Evolutionary conservation across 2,888 invertebrate genomes (phyloP), one percentile per base, ranked within the genome.

Genomic region (Leptothorax acervorum): DNA sequence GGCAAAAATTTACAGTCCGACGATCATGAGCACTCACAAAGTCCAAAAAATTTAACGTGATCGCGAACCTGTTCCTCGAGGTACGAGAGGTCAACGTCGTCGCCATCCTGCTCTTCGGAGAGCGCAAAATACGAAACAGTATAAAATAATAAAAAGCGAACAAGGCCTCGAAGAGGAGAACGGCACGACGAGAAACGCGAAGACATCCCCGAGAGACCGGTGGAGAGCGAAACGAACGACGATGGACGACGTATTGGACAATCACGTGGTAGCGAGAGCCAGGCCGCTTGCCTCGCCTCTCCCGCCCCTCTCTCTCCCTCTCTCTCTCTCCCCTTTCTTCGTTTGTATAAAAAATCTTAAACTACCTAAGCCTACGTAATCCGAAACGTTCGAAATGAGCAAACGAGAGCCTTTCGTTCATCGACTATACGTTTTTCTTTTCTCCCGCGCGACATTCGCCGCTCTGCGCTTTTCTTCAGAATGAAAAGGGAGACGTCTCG

Each of bases 291-390:
- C 81, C 86, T 83, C 82, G 84, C 81, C 86, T 83, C 82, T 86
- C 82, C 63, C 85, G 81, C 88, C 82, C 73, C 62, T 39, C 42
- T 39, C 3, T 6, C 4, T 0, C 11, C 28, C 28, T 23, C 23
- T 23, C 62, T 39, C 42, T 39, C 3, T 6, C 4, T 0, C 11
- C 28, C 28, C 35, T 48, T 55, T 60, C 35, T 53, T 55, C 65
- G 53, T 78, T 75, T 78, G 86, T 90, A 89, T 90, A 90, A 92
- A 93, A 92, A 93, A 91, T 89, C 89, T 91, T 92, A 92, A 89
- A 84, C 91, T 93, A 93, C 90, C 89, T 91, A 92, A 92, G 73
- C 88, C 92, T 93, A 93, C 85, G 89, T 90, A 90, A 92, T 91
- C 91, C 90, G 89, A 92, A 92, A 86, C 85, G 70, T 86, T 86